Evolutionary conservation across 2,113 vertebrate genomes (phyloP), one percentile per base, ranked within the genome.

Genomic region (Indicator maculatus): DNA sequence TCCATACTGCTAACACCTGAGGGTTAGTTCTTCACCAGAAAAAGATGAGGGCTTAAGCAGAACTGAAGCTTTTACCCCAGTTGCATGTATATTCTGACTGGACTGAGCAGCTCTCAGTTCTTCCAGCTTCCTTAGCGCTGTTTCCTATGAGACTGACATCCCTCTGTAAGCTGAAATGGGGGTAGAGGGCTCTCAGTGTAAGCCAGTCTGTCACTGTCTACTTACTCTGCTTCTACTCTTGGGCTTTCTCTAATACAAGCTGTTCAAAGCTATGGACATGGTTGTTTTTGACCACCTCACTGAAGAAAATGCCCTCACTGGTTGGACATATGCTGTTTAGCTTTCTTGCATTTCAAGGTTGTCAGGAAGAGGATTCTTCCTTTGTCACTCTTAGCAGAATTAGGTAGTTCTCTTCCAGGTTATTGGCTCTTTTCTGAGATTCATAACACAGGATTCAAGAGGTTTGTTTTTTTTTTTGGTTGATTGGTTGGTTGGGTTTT

Each of bases 201-300:
- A 72, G n/a, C 4, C 36, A 56, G 1, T 5, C 27, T 53, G 23
- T 50, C 17, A 6, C 20, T 13, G 15, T 21, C 13, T 24, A 63
- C 45, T 78, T 16, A 5, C 9, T 28, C 17, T 67, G 36, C 53
- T 12, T 41, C 41, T 24, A 2, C 21, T 77, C 44, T 58, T 52
- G 60, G 59, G 11, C 31, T 20, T 64, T 72, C 61, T 64, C 16
- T n/a, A 2, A 24, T 11, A n/a, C n/a, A 38, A 59, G 14, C 18
- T 64, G n/a, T 58, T 64, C 38, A 50, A 30, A 72, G 24, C 20
- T 79, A 3, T 16, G 20, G 8, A 16, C 1, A 0, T 8, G 8
- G 2, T 26, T 10, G 0, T 39, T 75, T 23, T 38, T 0, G 1
- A 0, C 8, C 16, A 28, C 27, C 16, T 59, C 41, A 6, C 38